Base-by-base conservation (phyloP, 2,888 invertebrate genomes). In the Thera britannica region DNA sequence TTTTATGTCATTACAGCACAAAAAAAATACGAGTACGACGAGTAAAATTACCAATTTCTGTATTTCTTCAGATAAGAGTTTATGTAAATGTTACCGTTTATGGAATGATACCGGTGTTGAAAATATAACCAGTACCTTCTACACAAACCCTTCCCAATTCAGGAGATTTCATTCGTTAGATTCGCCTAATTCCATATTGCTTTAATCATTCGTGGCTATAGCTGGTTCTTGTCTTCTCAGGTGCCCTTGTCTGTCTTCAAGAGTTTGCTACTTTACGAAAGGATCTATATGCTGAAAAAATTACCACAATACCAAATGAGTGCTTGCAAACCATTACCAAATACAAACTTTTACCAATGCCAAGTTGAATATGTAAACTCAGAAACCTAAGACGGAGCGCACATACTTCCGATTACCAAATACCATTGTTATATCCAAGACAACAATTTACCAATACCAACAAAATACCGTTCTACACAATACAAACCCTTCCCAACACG, bases 401-500 rank as follows among this genome's bases (percentile, higher is more conserved):
- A 9, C 8, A 52, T 11, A 23, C 1, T 51, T 12, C 51, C 5
- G 23, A 62, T 36, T 55, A 46, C 52, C 52, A 44, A 9, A 44
- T 49, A 62, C 54, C 36, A n/a, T 52, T 46, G 0, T 11, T 8
- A 52, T 2, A 23, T 51, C 12, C 51, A 8, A 57, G 6, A 38
- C 38, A 41, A 41, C 44, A 46, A 46, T 9, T 46, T 46, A 46
- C 44, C 44, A 46, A 46, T 46, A 46, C 8, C 44, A 44, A 12
- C 12, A 8, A 5, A 23, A 8, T 3, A 23, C 44, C 38, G 41
- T 41, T 41, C 5, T 34, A 54, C 55, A 9, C 44, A 9, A 62
- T 64, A 64, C 68, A 64, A 61, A 64, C 57, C 64, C 68, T 68
- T 63, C 61, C 68, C 23, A 34, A 12, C 52, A 48, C 7, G 46